Percentiles rank a stretch among this genome's conserved stretches.
Conservation (phyloP, 2,888 invertebrate species). For the Apamea anceps region DNA sequence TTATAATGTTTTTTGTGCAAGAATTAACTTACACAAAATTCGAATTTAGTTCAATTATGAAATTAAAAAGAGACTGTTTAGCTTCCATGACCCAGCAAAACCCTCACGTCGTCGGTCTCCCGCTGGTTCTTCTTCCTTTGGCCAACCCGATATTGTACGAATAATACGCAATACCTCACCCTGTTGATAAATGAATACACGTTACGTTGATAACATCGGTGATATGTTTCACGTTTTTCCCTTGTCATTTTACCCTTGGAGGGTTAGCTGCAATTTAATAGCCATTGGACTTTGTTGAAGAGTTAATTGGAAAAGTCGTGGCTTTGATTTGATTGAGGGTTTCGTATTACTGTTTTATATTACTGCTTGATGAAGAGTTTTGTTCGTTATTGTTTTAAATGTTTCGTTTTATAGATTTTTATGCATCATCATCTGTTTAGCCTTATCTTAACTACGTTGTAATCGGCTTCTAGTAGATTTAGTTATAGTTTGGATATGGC, state of each 20-base stretch:
- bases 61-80: neutral
- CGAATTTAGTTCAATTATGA: neutral
- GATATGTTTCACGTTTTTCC: conserved; percentile 73
- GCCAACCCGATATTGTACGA: conserved; percentile 73
- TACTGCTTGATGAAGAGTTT: neutral
- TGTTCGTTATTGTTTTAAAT: neutral
- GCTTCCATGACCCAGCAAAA: neutral
- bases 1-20: neutral
- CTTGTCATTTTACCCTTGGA: conserved; percentile 64
- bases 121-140: conserved; percentile 52
- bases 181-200: conserved; percentile 78
- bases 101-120: neutral
- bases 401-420: neutral
- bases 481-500: no score
- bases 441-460: neutral
- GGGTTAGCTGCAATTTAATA: conserved; percentile 42
- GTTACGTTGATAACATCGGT: conserved; percentile 77
- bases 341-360: conserved; percentile 23
- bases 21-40: neutral
- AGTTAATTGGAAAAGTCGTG: conserved; percentile 47
- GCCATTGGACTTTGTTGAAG: conserved; percentile 21
- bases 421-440: neutral
- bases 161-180: conserved; percentile 79
- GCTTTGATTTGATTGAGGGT: conserved; percentile 19
- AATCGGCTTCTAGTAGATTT: neutral